phyloP scores from a whole-genome alignment of 2,888 invertebrate species.

The Temnothorax rugatulus region DNA sequence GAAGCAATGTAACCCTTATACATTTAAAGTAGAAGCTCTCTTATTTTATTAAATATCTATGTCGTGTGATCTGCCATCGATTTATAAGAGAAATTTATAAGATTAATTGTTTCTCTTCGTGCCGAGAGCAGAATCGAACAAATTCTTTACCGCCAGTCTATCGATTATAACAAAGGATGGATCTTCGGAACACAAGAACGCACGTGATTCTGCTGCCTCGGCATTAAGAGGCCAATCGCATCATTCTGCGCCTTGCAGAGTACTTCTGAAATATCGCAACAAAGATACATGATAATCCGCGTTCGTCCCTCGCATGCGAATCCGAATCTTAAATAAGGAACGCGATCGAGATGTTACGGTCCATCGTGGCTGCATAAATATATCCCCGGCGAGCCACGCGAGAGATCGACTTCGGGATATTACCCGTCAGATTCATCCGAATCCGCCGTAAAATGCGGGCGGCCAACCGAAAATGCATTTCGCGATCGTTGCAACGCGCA shows the following conservation, averaged over 20 bases:
- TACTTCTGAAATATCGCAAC: slow-evolving; percentile 16
- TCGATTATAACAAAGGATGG: slow-evolving; percentile 56
- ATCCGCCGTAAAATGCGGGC: slow-evolving; percentile 23
- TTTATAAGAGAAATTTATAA: slow-evolving; percentile 54
- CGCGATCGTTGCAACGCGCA: slow-evolving; percentile 1
- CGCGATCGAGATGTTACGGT: slow-evolving; percentile 47
- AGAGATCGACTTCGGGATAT: slow-evolving; percentile 31
- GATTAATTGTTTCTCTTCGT: slow-evolving; percentile 65
- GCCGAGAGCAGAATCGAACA: slow-evolving; percentile 6
- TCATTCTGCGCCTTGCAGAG: neutral
- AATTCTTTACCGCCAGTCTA: slow-evolving; percentile 47
- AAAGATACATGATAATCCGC: neutral
- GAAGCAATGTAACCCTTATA: neutral
- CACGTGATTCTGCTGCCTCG: neutral
- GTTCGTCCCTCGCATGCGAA: slow-evolving; percentile 9
- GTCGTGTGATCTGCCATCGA: slow-evolving; percentile 48
- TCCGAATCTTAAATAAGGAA: slow-evolving; percentile 22
- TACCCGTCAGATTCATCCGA: slow-evolving; percentile 30
- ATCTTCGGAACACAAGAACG: neutral
- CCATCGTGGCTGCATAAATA: slow-evolving; percentile 37
- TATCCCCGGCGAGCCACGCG: neutral
- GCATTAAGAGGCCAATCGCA: slow-evolving; percentile 9
- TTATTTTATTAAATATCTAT: neutral
- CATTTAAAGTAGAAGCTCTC: neutral
- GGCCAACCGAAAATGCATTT: slow-evolving; percentile 25